Evolutionary conservation across 1,140 invertebrate species (phyloP), one percentile per base, ranked within the genome.

Genomic region (Temnothorax nylanderi): DNA sequence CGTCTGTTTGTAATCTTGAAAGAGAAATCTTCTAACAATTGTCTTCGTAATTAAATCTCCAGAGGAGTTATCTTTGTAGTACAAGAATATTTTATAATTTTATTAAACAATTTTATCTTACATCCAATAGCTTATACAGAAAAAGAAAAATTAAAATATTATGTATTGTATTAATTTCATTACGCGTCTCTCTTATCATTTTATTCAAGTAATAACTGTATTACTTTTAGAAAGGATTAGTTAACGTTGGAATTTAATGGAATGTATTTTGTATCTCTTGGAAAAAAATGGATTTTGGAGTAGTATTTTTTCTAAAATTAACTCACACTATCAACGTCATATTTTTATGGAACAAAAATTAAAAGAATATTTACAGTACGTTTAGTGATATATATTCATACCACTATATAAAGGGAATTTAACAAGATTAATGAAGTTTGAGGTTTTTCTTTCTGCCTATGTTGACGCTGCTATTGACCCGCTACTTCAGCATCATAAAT

Each of bases 341-440:
- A n/a, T 37, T 75, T 16, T 32, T 18, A 41, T 13, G 5, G 6
- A 56, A 37, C 2, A n/a, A 37, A 49, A 72, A 72, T 49, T 16
- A 41, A 75, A 41, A 56, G 32, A 32, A 54, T n/a, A 51, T 5
- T 26, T 26, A 26, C 26, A 26, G 32, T 34, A 34, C 4, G 3
- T 34, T 54, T n/a, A 18, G 8, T 51, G 8, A 69, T 71, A 16
- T 44, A 71, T 72, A 74, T 34, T 54, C 32, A 26, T 16, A 69
- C 16, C 21, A 13, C 6, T 69, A 49, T 16, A 0, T 69, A 49
- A 56, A 56, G 11, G 18, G 10, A 51, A 18, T 74, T 54, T 74
- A 74, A 56, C 11, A 26, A 74, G 72, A 75, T 75, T 75, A 75
- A 75, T 7, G n/a, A 75, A 75, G 34, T 56, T 72, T 16, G 32